Conservation (phyloP, 2,113 vertebrate genomes). For the Bos taurus region ARS-UCD2.0 NC_037352.1:11357001-11357500, state of each 20-base stretch:
- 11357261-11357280: accelerated
- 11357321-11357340: accelerated
- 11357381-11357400: not conserved
- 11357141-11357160: too few relatives aligned
- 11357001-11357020: not conserved
- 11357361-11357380: accelerated
- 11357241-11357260: not conserved
- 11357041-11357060: not conserved
- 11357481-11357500: accelerated
- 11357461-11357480: not conserved
- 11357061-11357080: not conserved
- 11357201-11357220: not conserved
- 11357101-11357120: not conserved
- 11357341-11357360: not conserved
- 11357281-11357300: not conserved
- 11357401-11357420: not conserved
- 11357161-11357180: accelerated
- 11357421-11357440: not conserved
- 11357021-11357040: not conserved
- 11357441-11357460: not conserved
- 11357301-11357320: not conserved
- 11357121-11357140: not conserved
- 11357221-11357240: not conserved
- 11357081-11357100: not conserved
- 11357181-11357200: not conserved